Evolutionary conservation across 2,888 invertebrate genomes (phyloP).

Genomic region (Coleophora deauratella): DNA sequence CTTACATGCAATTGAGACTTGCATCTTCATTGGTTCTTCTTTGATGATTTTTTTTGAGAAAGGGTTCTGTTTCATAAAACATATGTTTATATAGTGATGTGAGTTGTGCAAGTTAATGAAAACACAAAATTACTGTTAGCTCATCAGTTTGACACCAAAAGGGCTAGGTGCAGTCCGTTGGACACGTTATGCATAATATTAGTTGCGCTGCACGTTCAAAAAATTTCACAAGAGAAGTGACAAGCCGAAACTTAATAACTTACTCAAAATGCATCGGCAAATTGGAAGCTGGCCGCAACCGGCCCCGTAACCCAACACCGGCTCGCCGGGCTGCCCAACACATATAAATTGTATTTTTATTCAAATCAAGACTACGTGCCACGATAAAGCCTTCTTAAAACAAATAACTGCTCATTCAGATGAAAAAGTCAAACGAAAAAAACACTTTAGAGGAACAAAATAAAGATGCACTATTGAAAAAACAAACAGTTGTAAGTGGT

Average conservation of each 20-base stretch:
- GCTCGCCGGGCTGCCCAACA: conserved; percentile 61
- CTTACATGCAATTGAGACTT: background rate
- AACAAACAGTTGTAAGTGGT: conserved; percentile 19
- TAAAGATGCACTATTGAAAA: conserved; percentile 29
- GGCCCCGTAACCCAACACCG: conserved; percentile 67
- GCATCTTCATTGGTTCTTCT: no score
- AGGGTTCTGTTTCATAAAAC: no score
- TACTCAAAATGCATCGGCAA: conserved; percentile 70
- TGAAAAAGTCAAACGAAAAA: conserved; percentile 27
- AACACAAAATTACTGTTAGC: conserved; percentile 12
- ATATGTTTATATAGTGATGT: no score
- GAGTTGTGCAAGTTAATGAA: no score
- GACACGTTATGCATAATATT: conserved; percentile 21
- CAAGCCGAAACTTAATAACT: conserved; percentile 73
- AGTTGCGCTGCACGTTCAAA: conserved; percentile 44
- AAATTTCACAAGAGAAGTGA: conserved; percentile 70
- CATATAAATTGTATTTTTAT: conserved; percentile 74
- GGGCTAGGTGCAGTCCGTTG: conserved; percentile 24
- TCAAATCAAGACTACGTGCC: conserved; percentile 69
- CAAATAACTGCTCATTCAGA: conserved; percentile 58
- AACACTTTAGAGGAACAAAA: conserved; percentile 28
- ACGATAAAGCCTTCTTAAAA: conserved; percentile 66
- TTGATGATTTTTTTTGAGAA: no score
- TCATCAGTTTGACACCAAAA: conserved; percentile 21
- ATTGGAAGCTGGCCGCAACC: conserved; percentile 65